A percentile compares a stretch with the other conserved stretches of the same genome.
Conservation (phyloP, 2,888 invertebrate species). For the Drosophila dives region DNA sequence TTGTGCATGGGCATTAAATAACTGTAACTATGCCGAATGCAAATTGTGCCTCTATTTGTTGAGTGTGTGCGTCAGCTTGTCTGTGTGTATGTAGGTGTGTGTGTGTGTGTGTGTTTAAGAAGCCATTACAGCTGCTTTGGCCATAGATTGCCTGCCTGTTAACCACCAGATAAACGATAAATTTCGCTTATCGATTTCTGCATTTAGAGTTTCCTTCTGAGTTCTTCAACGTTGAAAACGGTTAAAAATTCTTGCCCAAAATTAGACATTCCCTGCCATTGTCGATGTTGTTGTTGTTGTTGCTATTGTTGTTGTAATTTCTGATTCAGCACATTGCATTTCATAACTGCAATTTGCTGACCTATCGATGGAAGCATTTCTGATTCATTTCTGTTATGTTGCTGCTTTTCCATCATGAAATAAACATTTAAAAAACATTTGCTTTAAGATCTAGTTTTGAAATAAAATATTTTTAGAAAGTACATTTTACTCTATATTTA, state of each 20-base stretch:
- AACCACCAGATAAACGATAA: slow-evolving; percentile 59
- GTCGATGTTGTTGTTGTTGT: not conserved
- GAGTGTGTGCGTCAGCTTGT: slow-evolving; percentile 17
- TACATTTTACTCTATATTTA: not conserved
- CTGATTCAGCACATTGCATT: not conserved
- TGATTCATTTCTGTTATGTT: not conserved
- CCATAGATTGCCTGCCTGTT: not conserved
- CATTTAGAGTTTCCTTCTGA: not conserved
- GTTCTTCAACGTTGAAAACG: not conserved
- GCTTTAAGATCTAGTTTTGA: not conserved
- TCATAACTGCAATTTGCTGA: slow-evolving; percentile 13
- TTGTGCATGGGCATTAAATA: slow-evolving; percentile 60
- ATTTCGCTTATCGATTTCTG: slow-evolving; percentile 61
- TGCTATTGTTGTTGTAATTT: not conserved
- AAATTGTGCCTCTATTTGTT: slow-evolving; percentile 58
- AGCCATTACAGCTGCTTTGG: slow-evolving; percentile 38
- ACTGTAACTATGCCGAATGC: slow-evolving; percentile 70
- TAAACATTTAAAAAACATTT: not conserved
- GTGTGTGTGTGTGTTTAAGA: slow-evolving; percentile 29
- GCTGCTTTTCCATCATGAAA: not conserved
- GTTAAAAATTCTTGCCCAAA: not conserved
- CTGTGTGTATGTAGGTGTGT: slow-evolving; percentile 16
- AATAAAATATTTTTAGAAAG: not conserved
- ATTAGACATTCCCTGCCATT: slow-evolving; percentile 4
- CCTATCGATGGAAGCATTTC: not conserved